Conservation (phyloP, 2,888 invertebrate genomes). For the Pocota personata region DNA sequence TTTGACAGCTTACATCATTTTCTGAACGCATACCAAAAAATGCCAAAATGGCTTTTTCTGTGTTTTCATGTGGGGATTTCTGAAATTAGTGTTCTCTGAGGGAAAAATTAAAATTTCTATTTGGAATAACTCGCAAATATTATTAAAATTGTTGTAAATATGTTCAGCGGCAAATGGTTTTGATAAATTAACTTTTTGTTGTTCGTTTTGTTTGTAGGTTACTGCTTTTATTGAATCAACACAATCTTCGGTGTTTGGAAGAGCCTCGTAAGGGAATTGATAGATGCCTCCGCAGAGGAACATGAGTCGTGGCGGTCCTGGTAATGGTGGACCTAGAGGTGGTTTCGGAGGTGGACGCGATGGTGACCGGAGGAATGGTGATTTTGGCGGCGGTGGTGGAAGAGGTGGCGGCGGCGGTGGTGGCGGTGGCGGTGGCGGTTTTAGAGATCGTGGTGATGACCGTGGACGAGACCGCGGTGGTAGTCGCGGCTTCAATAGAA, state of each 20-base stretch:
- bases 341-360: constrained; percentile 29
- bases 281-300: constrained; percentile 71
- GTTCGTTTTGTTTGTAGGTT: constrained; percentile 11
- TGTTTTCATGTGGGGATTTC: constrained; percentile 53
- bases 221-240: constrained; percentile 2
- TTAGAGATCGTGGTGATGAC: constrained; percentile 53
- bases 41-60: constrained; percentile 73
- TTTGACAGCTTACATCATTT: constrained; percentile 41
- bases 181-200: not conserved
- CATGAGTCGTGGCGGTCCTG: constrained; percentile 63
- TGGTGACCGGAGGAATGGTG: constrained; percentile 47
- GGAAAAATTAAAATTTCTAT: constrained; percentile 24
- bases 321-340: constrained; percentile 42
- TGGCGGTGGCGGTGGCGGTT: constrained; percentile 53
- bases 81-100: constrained; percentile 14
- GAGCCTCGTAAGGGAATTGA: constrained; percentile 20
- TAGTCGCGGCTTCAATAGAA: constrained; percentile 43
- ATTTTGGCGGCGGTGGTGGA: not conserved
- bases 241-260: constrained; percentile 22
- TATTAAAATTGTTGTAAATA: constrained; percentile 33
- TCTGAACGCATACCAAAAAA: constrained; percentile 74
- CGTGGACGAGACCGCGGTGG: constrained; percentile 50
- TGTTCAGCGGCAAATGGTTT: not conserved
- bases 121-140: constrained; percentile 24
- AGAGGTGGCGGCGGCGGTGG: constrained; percentile 26